Base-by-base conservation (phyloP, 2,113 vertebrate species). In the Apaloderma vittatum region DNA sequence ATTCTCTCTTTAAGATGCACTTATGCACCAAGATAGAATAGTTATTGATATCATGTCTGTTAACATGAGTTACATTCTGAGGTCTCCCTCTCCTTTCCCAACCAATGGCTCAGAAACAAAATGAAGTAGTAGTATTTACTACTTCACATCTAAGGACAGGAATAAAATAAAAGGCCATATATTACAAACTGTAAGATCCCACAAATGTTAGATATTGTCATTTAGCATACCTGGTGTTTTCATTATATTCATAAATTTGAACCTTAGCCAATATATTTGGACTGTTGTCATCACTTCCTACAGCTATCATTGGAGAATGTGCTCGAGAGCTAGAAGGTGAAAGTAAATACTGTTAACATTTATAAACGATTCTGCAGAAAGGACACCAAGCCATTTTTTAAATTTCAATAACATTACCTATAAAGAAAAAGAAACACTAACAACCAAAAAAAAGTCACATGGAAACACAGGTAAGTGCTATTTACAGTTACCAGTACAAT, bases 211-310 rank as follows among this genome's bases (percentile, higher is more conserved):
- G 3, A 23, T 4, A 16, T 4, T 67, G 17, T 30, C 29, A 62
- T 75, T 83, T 55, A 66, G 9, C 92, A 89, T 93, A 99, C 99
- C 99, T 99, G 85, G 99, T 99, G 84, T 99, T 99, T 98, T 99
- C 99, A 4, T 99, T 99, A 94, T 99, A 99, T 96, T 99, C 99
- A 19, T 99, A 99, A 94, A 99, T 99, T 96, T 99, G 99, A 91
- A 99, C 99, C 96, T 99, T 99, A 81, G 99, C 99, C 85, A 99
- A 98, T 68, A 99, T 98, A 12, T 99, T 98, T 55, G 99, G 98
- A 43, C 99, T 99, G 91, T 97, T 98, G 97, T 99, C 99, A 63
- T 99, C 99, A 77, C 99, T 99, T 88, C 99, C 99, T 43, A 99
- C 99, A 26, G 99, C 99, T 45, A 99, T 99, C 99, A 99, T 99